A percentile compares a stretch with the other conserved stretches of the same genome.
Conservation (phyloP, 2,113 vertebrate species). For the Mohoua ochrocephala region DNA sequence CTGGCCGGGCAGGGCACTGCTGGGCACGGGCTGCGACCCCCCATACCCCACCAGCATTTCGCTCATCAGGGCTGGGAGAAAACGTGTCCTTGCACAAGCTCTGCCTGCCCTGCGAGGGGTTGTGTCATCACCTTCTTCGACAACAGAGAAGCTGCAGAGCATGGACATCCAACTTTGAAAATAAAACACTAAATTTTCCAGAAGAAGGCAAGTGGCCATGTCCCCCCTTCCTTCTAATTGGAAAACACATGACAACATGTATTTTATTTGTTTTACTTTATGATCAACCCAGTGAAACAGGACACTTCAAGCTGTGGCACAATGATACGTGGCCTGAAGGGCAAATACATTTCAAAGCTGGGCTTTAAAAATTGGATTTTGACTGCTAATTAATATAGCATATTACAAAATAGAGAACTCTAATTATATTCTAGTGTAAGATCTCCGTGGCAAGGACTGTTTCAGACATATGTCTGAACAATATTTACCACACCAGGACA, state of each 20-base stretch:
- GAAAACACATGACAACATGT: not conserved
- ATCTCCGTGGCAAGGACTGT: not conserved
- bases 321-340: not conserved
- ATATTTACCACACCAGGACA: not conserved
- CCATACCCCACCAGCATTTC: not conserved
- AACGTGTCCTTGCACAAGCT: not conserved
- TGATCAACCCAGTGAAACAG: not conserved
- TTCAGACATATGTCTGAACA: not conserved
- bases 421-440: not conserved
- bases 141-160: not conserved
- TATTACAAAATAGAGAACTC: not conserved
- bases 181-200: not conserved
- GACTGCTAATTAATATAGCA: conserved; percentile 21
- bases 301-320: not conserved
- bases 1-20: not conserved
- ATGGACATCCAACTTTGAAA: not conserved
- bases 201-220: not conserved
- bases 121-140: not conserved
- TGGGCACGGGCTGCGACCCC: not conserved
- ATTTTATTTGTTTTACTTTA: not conserved
- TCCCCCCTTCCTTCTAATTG: rapidly evolving
- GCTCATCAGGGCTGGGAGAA: not conserved
- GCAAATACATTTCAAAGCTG: not conserved
- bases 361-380: conserved; percentile 19
- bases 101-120: not conserved